Evolutionary conservation across 2,888 invertebrate genomes (phyloP), one percentile per base, ranked within the genome.

Genomic region (Nipponacmea schrenckii): DNA sequence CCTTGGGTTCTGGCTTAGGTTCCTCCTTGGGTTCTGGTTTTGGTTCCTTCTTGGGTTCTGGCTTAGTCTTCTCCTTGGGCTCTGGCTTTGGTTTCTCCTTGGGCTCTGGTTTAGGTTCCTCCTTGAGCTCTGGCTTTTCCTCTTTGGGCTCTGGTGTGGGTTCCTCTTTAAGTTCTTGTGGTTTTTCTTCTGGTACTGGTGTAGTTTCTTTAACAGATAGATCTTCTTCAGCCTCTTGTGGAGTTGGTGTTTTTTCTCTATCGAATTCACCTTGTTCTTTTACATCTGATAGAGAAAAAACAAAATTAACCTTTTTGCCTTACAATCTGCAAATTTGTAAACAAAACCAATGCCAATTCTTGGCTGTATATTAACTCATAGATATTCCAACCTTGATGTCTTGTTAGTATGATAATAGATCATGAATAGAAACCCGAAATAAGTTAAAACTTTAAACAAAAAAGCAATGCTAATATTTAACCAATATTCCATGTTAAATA

Each of bases 181-280:
- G 39, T 39, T 39, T 39, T 39, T 39, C 39, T 15, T 73, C 73
- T 27, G 70, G 65, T n/a, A 68, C 68, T 17, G 64, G 64, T 26
- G 48, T 48, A 27, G 27, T n/a, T 46, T 69, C 62, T 20, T 69
- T 62, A 14, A 45, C 63, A 24, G 39, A 26, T 48, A 46, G 20
- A 20, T 46, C 46, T 8, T 27, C 15, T 24, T 45, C 67, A 15
- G 62, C 4, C 3, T 46, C 45, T 4, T 17, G 31, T 44, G 45
- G 66, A 39, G 66, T 45, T 65, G 65, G 56, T 56, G 56, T 56
- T 24, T 15, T 46, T 45, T 62, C 62, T 66, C 44, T 24, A 8
- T 56, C 45, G 24, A 20, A 27, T 24, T 50, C 48, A 27, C 46
- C 27, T 64, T 39, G 48, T 70, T 69, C 50, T 26, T 44, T 44